These are phyloP conservation scores for Hololepta plana DNA, from an alignment of 2,888 invertebrate species.

Conservation along the genomic window DNA sequence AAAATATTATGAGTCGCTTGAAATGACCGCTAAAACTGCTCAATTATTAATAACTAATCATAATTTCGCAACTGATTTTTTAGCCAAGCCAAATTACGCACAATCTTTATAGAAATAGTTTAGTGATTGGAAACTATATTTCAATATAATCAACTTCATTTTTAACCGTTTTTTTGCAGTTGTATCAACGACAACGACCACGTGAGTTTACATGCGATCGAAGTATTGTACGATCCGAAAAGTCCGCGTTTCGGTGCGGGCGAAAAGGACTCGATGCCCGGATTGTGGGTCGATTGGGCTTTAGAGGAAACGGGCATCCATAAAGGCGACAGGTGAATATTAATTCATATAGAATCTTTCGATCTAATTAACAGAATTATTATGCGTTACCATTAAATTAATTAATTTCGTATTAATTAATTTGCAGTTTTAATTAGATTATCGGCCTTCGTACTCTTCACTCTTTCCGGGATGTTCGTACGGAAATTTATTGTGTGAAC, in stretches of 20 bases:
- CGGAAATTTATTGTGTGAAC: too few relatives aligned
- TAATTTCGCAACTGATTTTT: too few relatives aligned
- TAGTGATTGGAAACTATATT: neutral
- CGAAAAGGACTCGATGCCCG: conserved; percentile 42
- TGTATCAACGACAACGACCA: conserved; percentile 26
- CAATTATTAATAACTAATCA: too few relatives aligned
- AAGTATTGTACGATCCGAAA: conserved; percentile 49
- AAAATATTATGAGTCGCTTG: too few relatives aligned
- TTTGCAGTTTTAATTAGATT: too few relatives aligned
- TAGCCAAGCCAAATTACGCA: too few relatives aligned
- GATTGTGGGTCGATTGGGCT: conserved; percentile 66
- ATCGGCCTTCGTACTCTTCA: too few relatives aligned
- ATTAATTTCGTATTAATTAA: too few relatives aligned
- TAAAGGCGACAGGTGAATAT: conserved; percentile 43
- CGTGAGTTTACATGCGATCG: conserved; percentile 41
- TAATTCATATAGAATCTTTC: conserved; percentile 1
- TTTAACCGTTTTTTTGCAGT: conserved; percentile 13
- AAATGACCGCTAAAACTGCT: too few relatives aligned
- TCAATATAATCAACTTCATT: conserved; percentile 1
- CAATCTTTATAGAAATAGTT: neutral
- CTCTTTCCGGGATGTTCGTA: too few relatives aligned
- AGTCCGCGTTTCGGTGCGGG: conserved; percentile 57
- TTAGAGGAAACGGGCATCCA: conserved; percentile 56
- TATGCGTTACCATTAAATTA: too few relatives aligned
- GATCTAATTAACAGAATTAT: too few relatives aligned